Conservation (phyloP, 2,113 vertebrate species). For the Pogona vitticeps region DNA sequence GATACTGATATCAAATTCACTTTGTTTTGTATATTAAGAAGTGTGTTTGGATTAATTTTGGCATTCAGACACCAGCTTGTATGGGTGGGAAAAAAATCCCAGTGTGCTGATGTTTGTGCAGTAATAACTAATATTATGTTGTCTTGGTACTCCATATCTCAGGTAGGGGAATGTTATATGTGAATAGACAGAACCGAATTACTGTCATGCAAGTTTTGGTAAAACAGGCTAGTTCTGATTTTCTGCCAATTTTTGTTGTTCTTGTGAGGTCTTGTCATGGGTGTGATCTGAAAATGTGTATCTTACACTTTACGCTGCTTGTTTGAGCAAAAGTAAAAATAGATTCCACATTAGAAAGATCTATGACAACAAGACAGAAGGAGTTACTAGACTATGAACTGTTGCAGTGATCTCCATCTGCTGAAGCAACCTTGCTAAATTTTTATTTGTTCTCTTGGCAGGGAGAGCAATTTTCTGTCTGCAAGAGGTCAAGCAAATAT, state of each 20-base stretch:
- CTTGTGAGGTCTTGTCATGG: conserved; percentile 18
- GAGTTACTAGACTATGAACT: not conserved
- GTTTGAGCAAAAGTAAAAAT: conserved; percentile 10
- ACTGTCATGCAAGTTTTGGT: conserved; percentile 49
- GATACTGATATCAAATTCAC: not conserved
- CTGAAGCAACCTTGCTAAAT: conserved; percentile 10
- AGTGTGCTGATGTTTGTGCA: conserved; percentile 20
- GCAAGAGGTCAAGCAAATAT: conserved; percentile 12
- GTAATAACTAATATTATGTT: conserved; percentile 55
- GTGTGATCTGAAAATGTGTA: not conserved
- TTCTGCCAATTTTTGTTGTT: conserved; percentile 14
- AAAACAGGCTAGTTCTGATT: conserved; percentile 19
- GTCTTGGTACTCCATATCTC: not conserved
- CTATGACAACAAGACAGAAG: not conserved
- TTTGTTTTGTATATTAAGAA: conserved; percentile 13
- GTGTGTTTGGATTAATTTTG: not conserved
- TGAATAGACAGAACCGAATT: conserved; percentile 54
- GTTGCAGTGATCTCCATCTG: not conserved
- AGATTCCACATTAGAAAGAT: not conserved
- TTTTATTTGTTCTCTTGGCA: conserved; percentile 17
- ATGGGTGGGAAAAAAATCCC: not conserved
- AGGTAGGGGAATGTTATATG: conserved; percentile 57
- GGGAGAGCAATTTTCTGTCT: not conserved
- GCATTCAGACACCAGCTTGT: conserved; percentile 6
- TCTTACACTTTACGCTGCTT: not conserved